Conservation (phyloP, 2,797 vertebrate species). For the Numenius phaeopus region DNA sequence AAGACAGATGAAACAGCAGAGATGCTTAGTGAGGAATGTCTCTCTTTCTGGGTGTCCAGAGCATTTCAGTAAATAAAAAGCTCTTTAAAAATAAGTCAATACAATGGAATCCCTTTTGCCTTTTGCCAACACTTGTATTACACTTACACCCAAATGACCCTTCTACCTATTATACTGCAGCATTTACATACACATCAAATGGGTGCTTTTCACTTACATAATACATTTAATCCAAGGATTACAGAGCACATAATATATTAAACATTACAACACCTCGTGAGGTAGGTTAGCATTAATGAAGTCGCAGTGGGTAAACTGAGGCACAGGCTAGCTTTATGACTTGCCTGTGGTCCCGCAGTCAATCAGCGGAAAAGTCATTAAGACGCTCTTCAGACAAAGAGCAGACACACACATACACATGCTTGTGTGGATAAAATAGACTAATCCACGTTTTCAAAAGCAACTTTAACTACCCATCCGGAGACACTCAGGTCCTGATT, state of each 20-base stretch:
- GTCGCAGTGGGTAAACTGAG: conserved; percentile 64
- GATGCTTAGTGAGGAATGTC: conserved; percentile 62
- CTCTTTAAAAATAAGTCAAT: conserved; percentile 74
- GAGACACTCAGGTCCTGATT: not conserved
- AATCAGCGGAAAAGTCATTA: not conserved
- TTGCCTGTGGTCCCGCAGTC: conserved; percentile 10
- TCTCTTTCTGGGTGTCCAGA: conserved; percentile 71
- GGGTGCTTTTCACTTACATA: conserved; percentile 65
- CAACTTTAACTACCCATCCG: not conserved
- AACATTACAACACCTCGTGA: conserved; percentile 50
- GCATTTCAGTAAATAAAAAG: conserved; percentile 71
- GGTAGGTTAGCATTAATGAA: conserved; percentile 59
- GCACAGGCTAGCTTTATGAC: conserved; percentile 45
- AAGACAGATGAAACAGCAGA: conserved; percentile 69
- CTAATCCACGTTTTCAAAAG: not conserved
- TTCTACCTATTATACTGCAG: conserved; percentile 58
- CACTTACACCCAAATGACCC: conserved; percentile 58
- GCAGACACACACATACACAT: not conserved
- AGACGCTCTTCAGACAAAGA: not conserved
- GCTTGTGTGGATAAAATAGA: not conserved
- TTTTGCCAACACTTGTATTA: conserved; percentile 63
- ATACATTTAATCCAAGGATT: conserved; percentile 65
- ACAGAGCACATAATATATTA: conserved; percentile 60
- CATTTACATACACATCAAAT: conserved; percentile 69
- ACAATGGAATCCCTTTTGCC: conserved; percentile 70